A percentile compares a stretch with the other conserved stretches of the same genome.
Evolutionary conservation across 2,113 vertebrate genomes (phyloP).

Genomic region (Picathartes gymnocephalus): DNA sequence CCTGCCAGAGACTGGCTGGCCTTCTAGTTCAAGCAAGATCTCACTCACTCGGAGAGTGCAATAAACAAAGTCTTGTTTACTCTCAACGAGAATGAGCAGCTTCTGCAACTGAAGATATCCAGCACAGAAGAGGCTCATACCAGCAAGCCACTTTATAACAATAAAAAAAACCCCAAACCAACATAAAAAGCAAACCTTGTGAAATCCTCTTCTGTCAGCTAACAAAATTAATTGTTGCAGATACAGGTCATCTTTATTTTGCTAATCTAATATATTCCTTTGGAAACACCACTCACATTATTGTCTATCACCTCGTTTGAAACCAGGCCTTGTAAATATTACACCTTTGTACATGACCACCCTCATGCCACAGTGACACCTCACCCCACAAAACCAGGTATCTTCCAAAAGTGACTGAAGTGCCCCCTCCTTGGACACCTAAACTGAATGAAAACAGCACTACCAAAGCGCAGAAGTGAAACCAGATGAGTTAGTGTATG

Average conservation of each 20-base stretch:
- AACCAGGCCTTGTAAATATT: not conserved
- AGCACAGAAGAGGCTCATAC: not conserved
- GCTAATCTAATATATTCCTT: not conserved
- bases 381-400: not conserved
- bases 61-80: slow-evolving; percentile 53
- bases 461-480: not conserved
- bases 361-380: not conserved
- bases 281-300: not conserved
- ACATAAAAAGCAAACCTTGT: not conserved
- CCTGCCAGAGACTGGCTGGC: not conserved
- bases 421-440: not conserved
- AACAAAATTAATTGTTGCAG: not conserved
- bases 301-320: not conserved
- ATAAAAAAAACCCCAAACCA: not conserved
- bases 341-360: not conserved
- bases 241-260: not conserved
- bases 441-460: not conserved
- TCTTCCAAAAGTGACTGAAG: not conserved
- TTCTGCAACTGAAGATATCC: not conserved
- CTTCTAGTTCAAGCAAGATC: slow-evolving; percentile 38
- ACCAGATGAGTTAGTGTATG: not conserved
- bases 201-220: not conserved
- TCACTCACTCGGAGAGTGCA: slow-evolving; percentile 3
- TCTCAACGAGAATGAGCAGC: not conserved
- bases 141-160: not conserved